A percentile compares a stretch with the other conserved stretches of the same genome.
Evolutionary conservation across 2,888 invertebrate genomes (phyloP).

Genomic region (Apodemia duryi): DNA sequence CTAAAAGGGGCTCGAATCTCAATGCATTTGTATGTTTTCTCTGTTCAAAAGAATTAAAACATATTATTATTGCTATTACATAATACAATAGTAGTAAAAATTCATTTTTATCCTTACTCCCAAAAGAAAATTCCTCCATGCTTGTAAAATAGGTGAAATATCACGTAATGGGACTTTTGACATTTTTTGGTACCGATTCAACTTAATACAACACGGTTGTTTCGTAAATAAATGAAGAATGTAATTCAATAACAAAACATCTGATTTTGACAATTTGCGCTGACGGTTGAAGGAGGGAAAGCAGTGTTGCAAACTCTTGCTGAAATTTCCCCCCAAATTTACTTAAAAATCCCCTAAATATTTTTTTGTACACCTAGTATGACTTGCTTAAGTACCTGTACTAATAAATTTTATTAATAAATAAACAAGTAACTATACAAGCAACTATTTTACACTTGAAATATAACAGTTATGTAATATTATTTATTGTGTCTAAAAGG

Average conservation of each 20-base stretch:
- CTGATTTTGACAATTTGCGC: conserved; percentile 26
- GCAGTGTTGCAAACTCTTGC: too few species aligned
- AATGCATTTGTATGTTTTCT: conserved; percentile 80
- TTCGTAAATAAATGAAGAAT: neutral
- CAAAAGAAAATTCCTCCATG: conserved; percentile 82
- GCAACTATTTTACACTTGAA: too few species aligned
- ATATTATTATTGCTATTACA: conserved; percentile 33
- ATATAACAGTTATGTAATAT: too few species aligned
- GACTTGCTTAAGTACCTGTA: too few species aligned
- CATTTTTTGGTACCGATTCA: conserved; percentile 40
- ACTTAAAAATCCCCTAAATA: too few species aligned
- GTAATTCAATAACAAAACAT: conserved; percentile 19
- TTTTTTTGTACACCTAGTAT: too few species aligned
- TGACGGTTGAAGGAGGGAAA: neutral
- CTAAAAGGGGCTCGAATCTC: conserved; percentile 82
- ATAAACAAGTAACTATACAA: too few species aligned
- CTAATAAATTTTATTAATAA: too few species aligned
- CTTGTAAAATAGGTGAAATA: conserved; percentile 81
- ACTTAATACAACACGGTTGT: neutral
- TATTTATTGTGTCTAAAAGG: too few species aligned
- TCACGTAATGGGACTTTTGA: conserved; percentile 79
- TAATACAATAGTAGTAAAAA: conserved; percentile 32
- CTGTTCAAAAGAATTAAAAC: conserved; percentile 54
- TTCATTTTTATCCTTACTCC: conserved; percentile 71
- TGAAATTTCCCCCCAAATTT: too few species aligned